phyloP scores from a whole-genome alignment of 2,888 invertebrate species.

The Caenorhabditis afra region DNA sequence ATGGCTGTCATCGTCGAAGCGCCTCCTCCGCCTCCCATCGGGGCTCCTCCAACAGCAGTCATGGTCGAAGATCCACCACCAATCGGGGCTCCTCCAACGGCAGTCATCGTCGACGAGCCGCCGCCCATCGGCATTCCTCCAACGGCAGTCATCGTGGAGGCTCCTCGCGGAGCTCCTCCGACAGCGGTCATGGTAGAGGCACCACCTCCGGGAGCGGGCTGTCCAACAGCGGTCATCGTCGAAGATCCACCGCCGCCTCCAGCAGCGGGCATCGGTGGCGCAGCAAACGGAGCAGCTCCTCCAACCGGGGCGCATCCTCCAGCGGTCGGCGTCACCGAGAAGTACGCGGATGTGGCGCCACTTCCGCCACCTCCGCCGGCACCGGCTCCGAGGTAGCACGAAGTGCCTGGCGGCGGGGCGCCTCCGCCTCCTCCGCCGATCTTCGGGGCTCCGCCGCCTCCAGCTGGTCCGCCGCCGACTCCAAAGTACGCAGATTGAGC shows the following conservation, averaged over 20 bases:
- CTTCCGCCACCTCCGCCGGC: conserved; percentile 54
- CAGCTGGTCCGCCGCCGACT: conserved; percentile 41
- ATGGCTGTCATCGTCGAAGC: background rate
- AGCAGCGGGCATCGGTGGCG: conserved; percentile 13
- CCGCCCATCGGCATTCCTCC: conserved; percentile 20
- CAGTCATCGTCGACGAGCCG: conserved; percentile 5
- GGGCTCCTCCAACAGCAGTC: conserved; percentile 26
- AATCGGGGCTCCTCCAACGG: conserved; percentile 15
- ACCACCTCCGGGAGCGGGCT: background rate
- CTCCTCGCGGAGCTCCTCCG: conserved; percentile 22
- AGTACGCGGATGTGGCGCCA: conserved; percentile 50
- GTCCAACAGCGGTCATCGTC: background rate
- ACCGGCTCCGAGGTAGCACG: conserved; percentile 51
- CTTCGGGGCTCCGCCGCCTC: conserved; percentile 59
- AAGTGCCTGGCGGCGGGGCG: conserved; percentile 48
- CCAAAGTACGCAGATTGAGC: conserved; percentile 49
- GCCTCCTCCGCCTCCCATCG: conserved; percentile 19
- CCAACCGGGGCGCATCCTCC: conserved; percentile 38
- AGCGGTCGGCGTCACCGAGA: conserved; percentile 29
- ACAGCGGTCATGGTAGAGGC: conserved; percentile 28
- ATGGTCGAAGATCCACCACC: conserved; percentile 20
- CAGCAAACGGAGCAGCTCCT: conserved; percentile 29
- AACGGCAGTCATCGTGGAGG: conserved; percentile 24
- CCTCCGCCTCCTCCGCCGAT: conserved; percentile 66
- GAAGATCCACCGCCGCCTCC: background rate